Conservation (phyloP, 2,888 invertebrate genomes). For the Andrena dorsata region DNA sequence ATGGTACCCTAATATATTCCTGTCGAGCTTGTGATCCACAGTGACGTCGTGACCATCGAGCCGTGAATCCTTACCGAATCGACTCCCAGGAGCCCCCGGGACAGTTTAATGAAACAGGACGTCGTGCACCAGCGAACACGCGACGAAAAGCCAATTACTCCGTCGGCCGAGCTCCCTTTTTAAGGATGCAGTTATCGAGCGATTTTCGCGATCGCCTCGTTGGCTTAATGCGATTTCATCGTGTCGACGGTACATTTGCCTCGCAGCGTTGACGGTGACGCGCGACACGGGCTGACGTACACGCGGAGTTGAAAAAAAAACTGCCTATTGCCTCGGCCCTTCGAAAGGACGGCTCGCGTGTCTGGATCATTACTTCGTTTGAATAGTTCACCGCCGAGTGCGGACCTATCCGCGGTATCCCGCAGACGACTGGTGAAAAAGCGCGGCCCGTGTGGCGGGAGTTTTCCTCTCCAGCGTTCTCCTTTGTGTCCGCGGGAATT, state of each 20-base stretch:
- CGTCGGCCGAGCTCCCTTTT: slow-evolving; percentile 27
- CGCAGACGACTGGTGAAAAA: slow-evolving; percentile 25
- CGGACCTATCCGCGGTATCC: slow-evolving; percentile 9
- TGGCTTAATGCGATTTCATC: slow-evolving; percentile 20
- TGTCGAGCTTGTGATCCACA: slow-evolving; percentile 21
- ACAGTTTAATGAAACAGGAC: slow-evolving; percentile 71
- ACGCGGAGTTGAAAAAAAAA: background rate
- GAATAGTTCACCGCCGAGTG: slow-evolving; percentile 25
- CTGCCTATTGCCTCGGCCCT: background rate
- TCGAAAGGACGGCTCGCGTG: slow-evolving; percentile 17
- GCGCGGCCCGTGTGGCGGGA: slow-evolving; percentile 9
- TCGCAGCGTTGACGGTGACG: background rate
- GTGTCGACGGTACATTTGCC: background rate
- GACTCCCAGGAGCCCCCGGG: slow-evolving; percentile 57
- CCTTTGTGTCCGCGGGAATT: slow-evolving; percentile 44
- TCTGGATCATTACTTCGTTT: slow-evolving; percentile 37
- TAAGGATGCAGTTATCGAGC: slow-evolving; percentile 26
- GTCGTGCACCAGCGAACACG: slow-evolving; percentile 63
- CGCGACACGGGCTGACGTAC: background rate
- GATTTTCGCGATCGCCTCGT: slow-evolving; percentile 18
- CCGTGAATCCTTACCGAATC: slow-evolving; percentile 70
- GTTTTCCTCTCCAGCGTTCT: slow-evolving; percentile 31
- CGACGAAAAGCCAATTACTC: slow-evolving; percentile 68
- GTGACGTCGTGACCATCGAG: slow-evolving; percentile 61
- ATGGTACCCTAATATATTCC: slow-evolving; percentile 27